Evolutionary conservation across 2,113 vertebrate species (phyloP).

Genomic region (Upupa epops): DNA sequence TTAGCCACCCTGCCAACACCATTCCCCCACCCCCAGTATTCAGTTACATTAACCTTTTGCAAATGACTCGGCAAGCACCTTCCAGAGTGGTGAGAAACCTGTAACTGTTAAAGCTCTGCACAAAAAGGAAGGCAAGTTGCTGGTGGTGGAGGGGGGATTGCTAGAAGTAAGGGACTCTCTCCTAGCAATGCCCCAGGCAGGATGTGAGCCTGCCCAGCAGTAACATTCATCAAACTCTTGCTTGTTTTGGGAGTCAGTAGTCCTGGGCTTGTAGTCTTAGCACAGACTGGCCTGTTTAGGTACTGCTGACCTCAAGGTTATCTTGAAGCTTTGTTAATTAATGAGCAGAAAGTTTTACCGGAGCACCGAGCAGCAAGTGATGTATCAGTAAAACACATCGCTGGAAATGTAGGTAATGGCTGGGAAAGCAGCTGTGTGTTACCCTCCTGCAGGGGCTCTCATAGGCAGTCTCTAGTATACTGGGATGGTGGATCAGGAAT

Average conservation of each 20-base stretch:
- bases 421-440: not conserved
- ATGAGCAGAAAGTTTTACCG: not conserved
- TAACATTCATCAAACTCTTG: not conserved
- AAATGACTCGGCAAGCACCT: not conserved
- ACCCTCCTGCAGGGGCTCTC: not conserved
- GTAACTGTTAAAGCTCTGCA: not conserved
- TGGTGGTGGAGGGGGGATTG: accelerated
- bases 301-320: not conserved
- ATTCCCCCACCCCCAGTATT: not conserved
- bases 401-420: not conserved
- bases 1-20: not conserved
- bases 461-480: not conserved
- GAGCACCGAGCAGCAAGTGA: not conserved
- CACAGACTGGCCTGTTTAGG: not conserved
- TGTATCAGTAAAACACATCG: not conserved
- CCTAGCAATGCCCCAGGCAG: not conserved
- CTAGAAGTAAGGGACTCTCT: not conserved
- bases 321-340: not conserved
- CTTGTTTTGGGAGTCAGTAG: not conserved
- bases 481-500: not conserved
- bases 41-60: not conserved
- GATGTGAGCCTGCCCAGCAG: not conserved
- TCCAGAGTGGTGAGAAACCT: not conserved
- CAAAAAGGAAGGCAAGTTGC: not conserved
- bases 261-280: not conserved